Evolutionary conservation across 1,140 invertebrate species (phyloP).

Genomic region (Tetramorium parvispinum): DNA sequence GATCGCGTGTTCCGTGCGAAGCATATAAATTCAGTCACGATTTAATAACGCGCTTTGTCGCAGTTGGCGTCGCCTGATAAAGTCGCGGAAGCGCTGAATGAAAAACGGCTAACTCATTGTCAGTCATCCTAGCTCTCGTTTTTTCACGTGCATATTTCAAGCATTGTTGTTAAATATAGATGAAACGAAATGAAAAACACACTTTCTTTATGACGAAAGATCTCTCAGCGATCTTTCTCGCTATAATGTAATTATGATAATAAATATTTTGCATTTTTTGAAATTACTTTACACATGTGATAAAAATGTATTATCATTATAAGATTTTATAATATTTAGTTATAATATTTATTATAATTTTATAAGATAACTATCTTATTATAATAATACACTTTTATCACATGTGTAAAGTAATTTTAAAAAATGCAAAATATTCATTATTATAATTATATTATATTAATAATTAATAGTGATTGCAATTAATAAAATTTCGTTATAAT

Average conservation of each 20-base stretch:
- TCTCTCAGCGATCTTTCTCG: neutral
- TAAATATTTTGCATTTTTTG: neutral
- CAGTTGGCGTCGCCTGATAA: slow-evolving; percentile 35
- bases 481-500: neutral
- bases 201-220: neutral
- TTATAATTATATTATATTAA: too few relatives aligned
- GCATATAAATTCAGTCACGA: slow-evolving; percentile 40
- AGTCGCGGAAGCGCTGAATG: slow-evolving; percentile 40
- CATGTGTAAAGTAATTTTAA: neutral
- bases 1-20: neutral
- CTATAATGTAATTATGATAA: neutral
- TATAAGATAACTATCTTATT: neutral
- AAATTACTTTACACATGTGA: neutral
- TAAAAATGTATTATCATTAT: neutral
- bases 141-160: slow-evolving; percentile 42
- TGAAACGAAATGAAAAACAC: neutral
- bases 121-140: slow-evolving; percentile 29
- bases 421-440: neutral
- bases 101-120: slow-evolving; percentile 39
- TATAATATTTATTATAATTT: neutral
- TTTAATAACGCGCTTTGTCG: slow-evolving; percentile 45
- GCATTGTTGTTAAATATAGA: slow-evolving; percentile 32
- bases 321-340: too few relatives aligned
- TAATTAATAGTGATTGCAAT: neutral
- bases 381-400: neutral